phyloP scores from a whole-genome alignment of 2,113 vertebrate genomes.

The Lutjanus erythropterus region DNA sequence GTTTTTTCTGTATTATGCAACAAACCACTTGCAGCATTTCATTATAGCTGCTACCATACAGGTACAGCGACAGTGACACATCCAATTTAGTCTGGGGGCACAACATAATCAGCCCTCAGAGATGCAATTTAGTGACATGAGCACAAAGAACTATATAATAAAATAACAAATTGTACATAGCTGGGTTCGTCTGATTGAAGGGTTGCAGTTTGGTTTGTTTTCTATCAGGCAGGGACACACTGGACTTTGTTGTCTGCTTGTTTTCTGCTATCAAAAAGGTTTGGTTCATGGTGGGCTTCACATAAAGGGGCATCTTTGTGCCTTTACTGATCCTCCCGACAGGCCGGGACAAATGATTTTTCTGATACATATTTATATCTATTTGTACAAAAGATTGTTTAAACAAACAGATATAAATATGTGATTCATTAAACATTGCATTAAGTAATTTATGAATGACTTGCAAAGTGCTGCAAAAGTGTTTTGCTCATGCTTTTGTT shows the following conservation, averaged over 20 bases:
- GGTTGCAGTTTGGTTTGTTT: background rate
- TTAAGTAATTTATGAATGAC: constrained; percentile 38
- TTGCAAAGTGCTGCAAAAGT: background rate
- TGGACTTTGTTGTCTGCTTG: background rate
- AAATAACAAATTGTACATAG: background rate
- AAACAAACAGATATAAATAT: constrained; percentile 36
- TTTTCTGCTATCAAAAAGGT: constrained; percentile 16
- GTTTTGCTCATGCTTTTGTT: constrained; percentile 40
- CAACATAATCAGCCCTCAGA: background rate
- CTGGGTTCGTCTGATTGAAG: background rate
- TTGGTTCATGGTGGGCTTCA: background rate
- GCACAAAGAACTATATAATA: background rate
- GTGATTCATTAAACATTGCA: constrained; percentile 39
- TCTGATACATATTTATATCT: background rate
- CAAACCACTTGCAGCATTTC: background rate
- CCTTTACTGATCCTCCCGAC: background rate
- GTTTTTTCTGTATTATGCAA: background rate
- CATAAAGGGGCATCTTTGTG: background rate
- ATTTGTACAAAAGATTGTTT: background rate
- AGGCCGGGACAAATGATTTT: background rate
- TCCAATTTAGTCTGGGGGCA: background rate
- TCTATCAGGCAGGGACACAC: background rate
- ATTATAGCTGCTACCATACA: background rate
- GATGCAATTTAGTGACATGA: background rate
- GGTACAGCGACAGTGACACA: background rate